A percentile compares a stretch with the other conserved stretches of the same genome.
phyloP scores from a whole-genome alignment of 2,113 vertebrate species.

The Suricata suricatta region DNA sequence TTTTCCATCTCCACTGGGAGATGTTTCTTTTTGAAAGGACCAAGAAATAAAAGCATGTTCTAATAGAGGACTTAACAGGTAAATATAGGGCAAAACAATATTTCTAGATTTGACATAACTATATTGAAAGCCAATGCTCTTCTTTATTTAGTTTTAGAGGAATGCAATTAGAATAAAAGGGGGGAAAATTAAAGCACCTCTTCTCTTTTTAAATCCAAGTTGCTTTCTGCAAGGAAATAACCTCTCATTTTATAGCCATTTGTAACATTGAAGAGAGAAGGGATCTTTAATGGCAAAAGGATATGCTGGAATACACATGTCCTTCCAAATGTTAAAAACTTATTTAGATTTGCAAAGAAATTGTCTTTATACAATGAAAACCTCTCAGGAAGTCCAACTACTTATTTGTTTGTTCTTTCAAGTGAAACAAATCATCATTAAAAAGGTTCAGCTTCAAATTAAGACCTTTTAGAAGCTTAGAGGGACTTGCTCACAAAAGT shows the following conservation, averaged over 20 bases:
- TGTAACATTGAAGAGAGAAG: neutral
- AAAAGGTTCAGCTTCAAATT: slow-evolving; percentile 79
- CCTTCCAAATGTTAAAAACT: slow-evolving; percentile 53
- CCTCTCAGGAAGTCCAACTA: slow-evolving; percentile 64
- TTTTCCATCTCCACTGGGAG: neutral
- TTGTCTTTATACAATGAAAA: slow-evolving; percentile 59
- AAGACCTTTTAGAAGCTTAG: slow-evolving; percentile 79
- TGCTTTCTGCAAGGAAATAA: slow-evolving; percentile 20
- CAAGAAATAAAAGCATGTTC: neutral
- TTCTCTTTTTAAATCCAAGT: slow-evolving; percentile 19
- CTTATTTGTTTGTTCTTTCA: slow-evolving; percentile 70
- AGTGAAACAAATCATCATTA: slow-evolving; percentile 74
- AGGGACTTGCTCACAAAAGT: slow-evolving; percentile 79
- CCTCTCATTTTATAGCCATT: neutral
- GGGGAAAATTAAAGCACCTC: neutral
- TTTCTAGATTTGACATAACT: slow-evolving; percentile 1
- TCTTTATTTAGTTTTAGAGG: slow-evolving; percentile 8
- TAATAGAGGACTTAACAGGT: neutral
- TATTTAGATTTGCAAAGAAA: slow-evolving; percentile 53
- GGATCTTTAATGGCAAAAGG: slow-evolving; percentile 34
- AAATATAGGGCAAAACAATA: neutral
- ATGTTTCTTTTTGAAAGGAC: neutral
- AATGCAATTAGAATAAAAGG: neutral
- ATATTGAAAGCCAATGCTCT: neutral
- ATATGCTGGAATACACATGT: neutral